Evolutionary conservation across 1,140 invertebrate species (phyloP).

Genomic region (Chironomus striatipennis): DNA sequence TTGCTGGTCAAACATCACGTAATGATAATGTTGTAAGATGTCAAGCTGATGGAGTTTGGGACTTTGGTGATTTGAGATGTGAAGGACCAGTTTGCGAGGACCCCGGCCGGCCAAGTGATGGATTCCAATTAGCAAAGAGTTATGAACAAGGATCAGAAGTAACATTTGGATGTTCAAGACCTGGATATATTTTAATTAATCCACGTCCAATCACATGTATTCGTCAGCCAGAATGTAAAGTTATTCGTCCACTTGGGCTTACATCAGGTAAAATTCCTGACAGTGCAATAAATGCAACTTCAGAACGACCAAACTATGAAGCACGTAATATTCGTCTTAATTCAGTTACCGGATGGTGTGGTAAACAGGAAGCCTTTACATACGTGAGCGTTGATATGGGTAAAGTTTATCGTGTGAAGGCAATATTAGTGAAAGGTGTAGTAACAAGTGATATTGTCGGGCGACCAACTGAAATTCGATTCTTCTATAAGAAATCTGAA

Average conservation of each 20-base stretch:
- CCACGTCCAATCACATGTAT: slow-evolving; percentile 83
- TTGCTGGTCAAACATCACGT: slow-evolving; percentile 83
- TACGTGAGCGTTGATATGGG: slow-evolving; percentile 92
- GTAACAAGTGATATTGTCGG: slow-evolving; percentile 92
- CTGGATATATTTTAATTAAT: slow-evolving; percentile 89
- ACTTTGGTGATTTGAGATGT: slow-evolving; percentile 91
- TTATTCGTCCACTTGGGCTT: slow-evolving; percentile 84
- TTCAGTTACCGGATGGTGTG: slow-evolving; percentile 92
- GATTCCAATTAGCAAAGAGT: slow-evolving; percentile 76
- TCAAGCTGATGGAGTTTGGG: slow-evolving; percentile 88
- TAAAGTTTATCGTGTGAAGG: slow-evolving; percentile 81
- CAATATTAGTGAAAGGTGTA: slow-evolving; percentile 86
- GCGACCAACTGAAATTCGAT: slow-evolving; percentile 86
- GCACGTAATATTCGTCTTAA: slow-evolving; percentile 82
- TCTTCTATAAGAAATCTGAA: slow-evolving; percentile 93
- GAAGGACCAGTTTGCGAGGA: slow-evolving; percentile 94
- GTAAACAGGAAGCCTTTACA: slow-evolving; percentile 88
- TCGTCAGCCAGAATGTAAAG: slow-evolving; percentile 85
- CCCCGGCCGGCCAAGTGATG: slow-evolving; percentile 87
- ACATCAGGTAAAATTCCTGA: slow-evolving; percentile 88
- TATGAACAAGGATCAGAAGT: slow-evolving; percentile 92
- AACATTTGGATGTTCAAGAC: slow-evolving; percentile 77
- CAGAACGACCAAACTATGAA: slow-evolving; percentile 85
- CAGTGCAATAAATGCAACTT: slow-evolving; percentile 92
- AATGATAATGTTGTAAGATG: slow-evolving; percentile 89